A percentile compares a stretch with the other conserved stretches of the same genome.
phyloP scores from a whole-genome alignment of 2,113 vertebrate genomes.

The Anarrhichthys ocellatus region DNA sequence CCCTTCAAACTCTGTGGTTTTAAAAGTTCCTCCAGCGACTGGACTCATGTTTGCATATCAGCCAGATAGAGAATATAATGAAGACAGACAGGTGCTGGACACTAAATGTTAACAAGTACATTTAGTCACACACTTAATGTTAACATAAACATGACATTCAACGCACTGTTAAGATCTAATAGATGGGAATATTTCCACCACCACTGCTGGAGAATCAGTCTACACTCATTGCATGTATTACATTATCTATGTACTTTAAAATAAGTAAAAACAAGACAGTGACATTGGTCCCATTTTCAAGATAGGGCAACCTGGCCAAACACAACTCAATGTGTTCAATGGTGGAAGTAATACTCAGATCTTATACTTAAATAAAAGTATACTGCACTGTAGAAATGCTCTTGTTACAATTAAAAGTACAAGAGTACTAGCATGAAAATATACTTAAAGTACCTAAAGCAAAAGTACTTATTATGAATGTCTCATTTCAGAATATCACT shows the following conservation, averaged over 20 bases:
- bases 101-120: not conserved
- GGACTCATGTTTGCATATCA: constrained; percentile 27
- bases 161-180: not conserved
- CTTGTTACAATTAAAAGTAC: not conserved
- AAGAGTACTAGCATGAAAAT: not conserved
- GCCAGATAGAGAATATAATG: not conserved
- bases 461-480: not conserved
- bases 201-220: not conserved
- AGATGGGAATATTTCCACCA: not conserved
- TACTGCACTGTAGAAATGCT: not conserved
- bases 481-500: not conserved
- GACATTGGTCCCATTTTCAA: not conserved
- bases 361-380: not conserved
- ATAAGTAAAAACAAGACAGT: not conserved
- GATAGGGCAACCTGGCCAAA: not conserved
- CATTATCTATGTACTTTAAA: not conserved
- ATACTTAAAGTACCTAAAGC: not conserved
- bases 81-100: not conserved
- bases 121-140: not conserved
- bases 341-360: not conserved
- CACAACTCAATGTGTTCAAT: not conserved
- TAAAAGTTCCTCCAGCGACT: not conserved
- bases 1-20: not conserved
- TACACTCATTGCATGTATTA: not conserved
- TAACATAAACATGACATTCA: not conserved